phyloP scores from a whole-genome alignment of 2,797 vertebrate genomes.

The Acrossocheilus wenchowensis region DNA sequence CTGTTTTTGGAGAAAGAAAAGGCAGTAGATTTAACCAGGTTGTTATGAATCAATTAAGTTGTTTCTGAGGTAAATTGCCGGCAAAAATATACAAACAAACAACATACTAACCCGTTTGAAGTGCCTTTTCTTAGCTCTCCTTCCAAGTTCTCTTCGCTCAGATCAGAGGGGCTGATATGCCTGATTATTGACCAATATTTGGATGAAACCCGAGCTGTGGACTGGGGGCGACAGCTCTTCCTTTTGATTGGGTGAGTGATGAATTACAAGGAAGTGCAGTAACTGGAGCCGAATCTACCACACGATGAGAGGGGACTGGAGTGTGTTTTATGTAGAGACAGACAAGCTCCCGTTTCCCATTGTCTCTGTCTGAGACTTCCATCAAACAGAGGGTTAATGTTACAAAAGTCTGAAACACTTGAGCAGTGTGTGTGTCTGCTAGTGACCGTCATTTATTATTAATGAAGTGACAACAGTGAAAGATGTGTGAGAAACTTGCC shows the following conservation, averaged over 20 bases:
- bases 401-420: slow-evolving; percentile 53
- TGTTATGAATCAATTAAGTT: slow-evolving; percentile 53
- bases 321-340: slow-evolving; percentile 48
- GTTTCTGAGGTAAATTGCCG: slow-evolving; percentile 49
- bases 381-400: slow-evolving; percentile 52
- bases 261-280: slow-evolving; percentile 59
- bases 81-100: slow-evolving; percentile 33
- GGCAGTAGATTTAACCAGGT: slow-evolving; percentile 37
- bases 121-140: slow-evolving; percentile 34
- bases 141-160: slow-evolving; percentile 42
- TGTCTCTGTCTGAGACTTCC: slow-evolving; percentile 50
- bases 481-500: slow-evolving; percentile 45
- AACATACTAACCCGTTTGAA: slow-evolving; percentile 17
- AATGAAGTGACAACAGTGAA: slow-evolving; percentile 37
- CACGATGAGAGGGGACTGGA: slow-evolving; percentile 35
- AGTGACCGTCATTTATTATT: slow-evolving; percentile 49
- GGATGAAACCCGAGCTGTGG: slow-evolving; percentile 53
- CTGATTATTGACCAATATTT: slow-evolving; percentile 57
- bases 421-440: slow-evolving; percentile 41
- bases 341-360: slow-evolving; percentile 50
- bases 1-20: slow-evolving; percentile 53
- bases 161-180: slow-evolving; percentile 45
- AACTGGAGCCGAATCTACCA: slow-evolving; percentile 55
- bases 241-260: slow-evolving; percentile 64
- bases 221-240: slow-evolving; percentile 58